These are phyloP conservation scores for Caenorhabditis zanzibari DNA, from an alignment of 2,888 invertebrate genomes.

Conservation along the genomic window DNA sequence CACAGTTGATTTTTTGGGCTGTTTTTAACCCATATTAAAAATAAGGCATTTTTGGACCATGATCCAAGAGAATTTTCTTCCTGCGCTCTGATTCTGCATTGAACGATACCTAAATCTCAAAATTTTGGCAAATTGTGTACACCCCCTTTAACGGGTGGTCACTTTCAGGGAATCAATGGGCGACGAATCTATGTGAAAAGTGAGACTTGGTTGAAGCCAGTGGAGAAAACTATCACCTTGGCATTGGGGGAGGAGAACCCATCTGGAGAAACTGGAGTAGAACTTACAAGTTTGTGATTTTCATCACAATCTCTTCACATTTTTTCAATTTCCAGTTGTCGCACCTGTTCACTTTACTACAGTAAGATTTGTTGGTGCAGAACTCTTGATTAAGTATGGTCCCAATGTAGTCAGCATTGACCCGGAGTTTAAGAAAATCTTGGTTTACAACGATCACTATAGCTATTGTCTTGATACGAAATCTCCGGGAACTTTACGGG, in stretches of 20 bases:
- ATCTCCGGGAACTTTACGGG: constrained; percentile 26
- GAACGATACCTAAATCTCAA: no score
- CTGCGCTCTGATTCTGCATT: no score
- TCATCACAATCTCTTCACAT: background rate
- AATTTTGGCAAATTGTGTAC: no score
- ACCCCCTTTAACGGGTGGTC: no score
- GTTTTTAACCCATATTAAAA: no score
- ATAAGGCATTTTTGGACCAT: no score
- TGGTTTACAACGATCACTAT: constrained; percentile 61
- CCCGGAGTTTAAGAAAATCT: constrained; percentile 47
- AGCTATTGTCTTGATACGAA: constrained; percentile 28
- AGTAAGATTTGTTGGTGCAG: constrained; percentile 62
- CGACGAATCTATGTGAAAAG: constrained; percentile 45
- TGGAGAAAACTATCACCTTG: constrained; percentile 57
- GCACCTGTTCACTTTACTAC: constrained; percentile 56
- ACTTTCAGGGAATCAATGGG: constrained; percentile 29
- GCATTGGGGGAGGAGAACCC: constrained; percentile 5
- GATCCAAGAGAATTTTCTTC: no score
- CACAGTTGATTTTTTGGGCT: no score
- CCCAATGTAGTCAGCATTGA: constrained; percentile 62
- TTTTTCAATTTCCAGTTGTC: constrained; percentile 42
- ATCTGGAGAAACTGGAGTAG: constrained; percentile 49
- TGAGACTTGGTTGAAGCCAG: constrained; percentile 59
- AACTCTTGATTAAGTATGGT: constrained; percentile 61
- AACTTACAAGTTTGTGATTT: constrained; percentile 41